These are phyloP conservation scores for Eupithecia dodoneata DNA, from an alignment of 2,888 invertebrate genomes.

Conservation along the genomic window DNA sequence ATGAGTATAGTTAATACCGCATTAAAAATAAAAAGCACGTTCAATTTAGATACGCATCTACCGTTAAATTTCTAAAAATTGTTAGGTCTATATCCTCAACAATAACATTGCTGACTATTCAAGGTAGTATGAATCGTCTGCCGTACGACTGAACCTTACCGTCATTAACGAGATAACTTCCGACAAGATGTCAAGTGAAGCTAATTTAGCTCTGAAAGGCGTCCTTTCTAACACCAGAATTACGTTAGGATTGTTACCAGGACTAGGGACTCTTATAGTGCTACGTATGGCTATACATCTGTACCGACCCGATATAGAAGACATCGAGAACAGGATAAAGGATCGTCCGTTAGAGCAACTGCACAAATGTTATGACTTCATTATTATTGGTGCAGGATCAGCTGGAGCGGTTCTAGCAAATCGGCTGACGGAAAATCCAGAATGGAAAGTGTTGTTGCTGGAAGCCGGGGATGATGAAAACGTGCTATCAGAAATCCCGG, in stretches of 20 bases:
- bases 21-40: background rate
- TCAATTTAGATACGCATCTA: background rate
- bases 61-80: slow-evolving; percentile 19
- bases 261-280: slow-evolving; percentile 86
- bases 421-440: slow-evolving; percentile 88
- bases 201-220: slow-evolving; percentile 60
- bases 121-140: slow-evolving; percentile 17
- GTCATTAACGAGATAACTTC: slow-evolving; percentile 35
- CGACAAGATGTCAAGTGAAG: slow-evolving; percentile 60
- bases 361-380: slow-evolving; percentile 88
- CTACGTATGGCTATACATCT: slow-evolving; percentile 86
- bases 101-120: slow-evolving; percentile 53
- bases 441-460: slow-evolving; percentile 89
- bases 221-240: slow-evolving; percentile 86
- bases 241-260: slow-evolving; percentile 86
- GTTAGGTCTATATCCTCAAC: slow-evolving; percentile 47
- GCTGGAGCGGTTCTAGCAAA: slow-evolving; percentile 92
- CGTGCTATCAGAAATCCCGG: slow-evolving; percentile 88
- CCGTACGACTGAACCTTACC: slow-evolving; percentile 46
- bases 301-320: slow-evolving; percentile 89
- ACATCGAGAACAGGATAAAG: slow-evolving; percentile 85
- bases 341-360: slow-evolving; percentile 82
- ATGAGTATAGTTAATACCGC: background rate
- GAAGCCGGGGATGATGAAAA: slow-evolving; percentile 93
- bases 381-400: slow-evolving; percentile 92